These are phyloP conservation scores for Eilema depressum DNA, from an alignment of 2,888 invertebrate species.

Conservation along the genomic window DNA sequence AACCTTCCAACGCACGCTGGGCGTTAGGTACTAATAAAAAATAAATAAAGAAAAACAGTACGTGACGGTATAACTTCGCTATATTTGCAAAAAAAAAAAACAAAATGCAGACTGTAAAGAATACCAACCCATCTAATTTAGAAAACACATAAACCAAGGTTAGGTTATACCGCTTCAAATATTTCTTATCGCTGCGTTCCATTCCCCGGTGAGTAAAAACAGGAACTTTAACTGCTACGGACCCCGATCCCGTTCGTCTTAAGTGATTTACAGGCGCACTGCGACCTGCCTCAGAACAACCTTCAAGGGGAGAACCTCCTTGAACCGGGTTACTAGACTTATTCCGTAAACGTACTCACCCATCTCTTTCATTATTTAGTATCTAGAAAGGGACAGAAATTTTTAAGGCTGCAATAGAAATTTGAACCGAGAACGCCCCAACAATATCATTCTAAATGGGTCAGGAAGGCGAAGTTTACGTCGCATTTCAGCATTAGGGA, in stretches of 20 bases:
- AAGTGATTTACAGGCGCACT: conserved; percentile 83
- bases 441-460: conserved; percentile 83
- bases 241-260: conserved; percentile 71
- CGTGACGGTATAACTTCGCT: neutral
- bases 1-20: neutral
- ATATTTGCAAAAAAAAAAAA: neutral
- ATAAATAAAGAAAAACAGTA: neutral
- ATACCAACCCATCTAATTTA: conserved; percentile 49
- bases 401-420: conserved; percentile 70
- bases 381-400: conserved; percentile 64
- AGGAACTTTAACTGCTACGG: conserved; percentile 73
- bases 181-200: conserved; percentile 71
- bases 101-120: conserved; percentile 28
- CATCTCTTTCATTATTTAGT: conserved; percentile 60
- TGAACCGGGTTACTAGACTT: conserved; percentile 75
- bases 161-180: conserved; percentile 70
- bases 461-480: conserved; percentile 86
- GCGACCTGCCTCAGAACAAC: conserved; percentile 71
- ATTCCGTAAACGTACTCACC: conserved; percentile 52
- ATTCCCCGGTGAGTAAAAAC: conserved; percentile 76
- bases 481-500: conserved; percentile 76
- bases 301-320: conserved; percentile 60
- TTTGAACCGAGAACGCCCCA: conserved; percentile 77
- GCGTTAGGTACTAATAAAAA: neutral
- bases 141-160: conserved; percentile 53